A percentile compares a stretch with the other conserved stretches of the same genome.
Conservation (phyloP, 2,113 vertebrate genomes). For the Dasyornis broadbenti region DNA sequence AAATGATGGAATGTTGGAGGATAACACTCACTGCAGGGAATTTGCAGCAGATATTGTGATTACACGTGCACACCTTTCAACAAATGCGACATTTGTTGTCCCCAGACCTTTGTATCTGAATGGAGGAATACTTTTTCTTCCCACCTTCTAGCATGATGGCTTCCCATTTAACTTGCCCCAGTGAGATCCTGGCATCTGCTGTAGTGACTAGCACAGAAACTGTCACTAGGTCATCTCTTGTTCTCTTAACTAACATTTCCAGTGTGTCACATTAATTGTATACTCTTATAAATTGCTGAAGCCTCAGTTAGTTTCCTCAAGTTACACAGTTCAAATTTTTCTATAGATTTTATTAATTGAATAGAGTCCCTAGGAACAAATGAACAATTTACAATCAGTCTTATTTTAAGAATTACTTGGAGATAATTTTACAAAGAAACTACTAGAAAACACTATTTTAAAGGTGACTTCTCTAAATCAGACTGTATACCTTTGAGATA, state of each 20-base stretch:
- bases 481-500: neutral
- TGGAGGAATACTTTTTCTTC: neutral
- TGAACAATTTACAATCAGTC: neutral
- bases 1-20: neutral
- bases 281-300: neutral
- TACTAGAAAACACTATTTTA: neutral
- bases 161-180: neutral
- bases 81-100: neutral
- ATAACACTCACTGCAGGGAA: neutral
- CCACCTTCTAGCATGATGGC: accelerated
- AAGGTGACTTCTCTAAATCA: neutral
- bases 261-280: neutral
- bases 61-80: neutral
- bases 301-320: neutral
- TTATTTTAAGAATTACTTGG: neutral
- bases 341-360: neutral
- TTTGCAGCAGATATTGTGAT: neutral
- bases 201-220: neutral
- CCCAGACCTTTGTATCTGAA: neutral
- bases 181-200: neutral
- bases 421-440: neutral
- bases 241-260: neutral
- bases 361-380: neutral
- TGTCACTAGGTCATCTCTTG: neutral
- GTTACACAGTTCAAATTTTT: neutral